Base-by-base conservation (phyloP, 2,113 vertebrate species). In the Conger conger region DNA sequence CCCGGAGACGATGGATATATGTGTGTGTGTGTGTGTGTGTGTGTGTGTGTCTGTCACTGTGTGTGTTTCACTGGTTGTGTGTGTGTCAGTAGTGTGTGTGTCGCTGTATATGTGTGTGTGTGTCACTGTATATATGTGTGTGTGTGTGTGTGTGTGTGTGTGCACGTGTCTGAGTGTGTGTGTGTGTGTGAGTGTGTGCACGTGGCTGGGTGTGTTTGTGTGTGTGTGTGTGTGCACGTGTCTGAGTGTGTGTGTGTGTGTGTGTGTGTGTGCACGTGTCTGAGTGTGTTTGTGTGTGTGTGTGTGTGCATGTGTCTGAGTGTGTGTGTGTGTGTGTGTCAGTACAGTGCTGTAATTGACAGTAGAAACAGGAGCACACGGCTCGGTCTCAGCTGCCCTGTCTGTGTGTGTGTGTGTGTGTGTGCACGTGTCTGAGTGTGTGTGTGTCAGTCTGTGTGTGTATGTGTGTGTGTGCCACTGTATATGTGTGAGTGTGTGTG, bases 371-470 rank as follows among this genome's bases (percentile, higher is more conserved):
- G n/a, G n/a, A n/a, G 80, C 40, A 16, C 42, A 30, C 8, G 42
- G 18, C 20, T 16, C 50, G 20, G 18, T 53, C 33, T 82, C 15
- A 81, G 40, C 79, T 30, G 82, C 53, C 53, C 8, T 85, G 78
- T 80, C 53, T 85, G 77, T 42, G 77, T 80, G 77, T 63, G 53
- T 80, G 38, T 27, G 79, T 63, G 37, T 77, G 82, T 84, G 83
- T 30, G 83, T 78, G 73, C 78, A 73, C 40, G 45, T 57, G n/a
- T n/a, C n/a, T n/a, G n/a, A 11, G 50, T 7, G 16, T 53, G 50
- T 9, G 50, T 53, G 50, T 53, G 50, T 53, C 8, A 4, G 40
- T 76, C 63, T n/a, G 54, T 38, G 63, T 9, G 15, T 11, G 76
- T 33, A n/a, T 11, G 76, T 33, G 23, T 77, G 76, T n/a, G n/a